Percentiles rank a stretch among this genome's conserved stretches.
Evolutionary conservation across 2,888 invertebrate genomes (phyloP).

Genomic region (Frankliniella intonsa): DNA sequence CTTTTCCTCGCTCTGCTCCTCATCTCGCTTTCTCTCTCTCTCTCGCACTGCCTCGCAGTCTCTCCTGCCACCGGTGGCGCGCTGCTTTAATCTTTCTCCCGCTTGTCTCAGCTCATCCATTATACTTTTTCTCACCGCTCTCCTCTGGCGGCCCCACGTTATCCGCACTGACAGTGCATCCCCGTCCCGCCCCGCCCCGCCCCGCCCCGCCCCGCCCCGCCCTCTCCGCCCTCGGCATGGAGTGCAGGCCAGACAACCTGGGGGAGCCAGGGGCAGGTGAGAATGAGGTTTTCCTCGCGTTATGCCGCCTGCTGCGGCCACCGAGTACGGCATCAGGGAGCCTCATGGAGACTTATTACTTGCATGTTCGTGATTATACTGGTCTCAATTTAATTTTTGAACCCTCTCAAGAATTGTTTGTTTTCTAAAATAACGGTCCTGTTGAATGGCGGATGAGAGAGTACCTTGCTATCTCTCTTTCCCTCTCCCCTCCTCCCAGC

Average conservation of each 20-base stretch:
- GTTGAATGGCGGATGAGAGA: too few species aligned
- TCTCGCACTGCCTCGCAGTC: background rate
- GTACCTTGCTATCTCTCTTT: too few species aligned
- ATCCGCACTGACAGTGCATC: background rate
- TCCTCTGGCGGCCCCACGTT: background rate
- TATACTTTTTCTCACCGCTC: slow-evolving; percentile 5
- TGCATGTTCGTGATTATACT: too few species aligned
- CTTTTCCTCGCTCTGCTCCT: background rate
- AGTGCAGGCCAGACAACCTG: background rate
- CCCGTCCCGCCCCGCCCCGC: background rate
- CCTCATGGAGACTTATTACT: too few species aligned
- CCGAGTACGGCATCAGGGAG: too few species aligned
- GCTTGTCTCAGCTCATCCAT: slow-evolving; percentile 26
- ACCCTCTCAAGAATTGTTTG: too few species aligned
- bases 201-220: background rate
- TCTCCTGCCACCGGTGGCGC: background rate
- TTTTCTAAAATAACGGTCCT: too few species aligned
- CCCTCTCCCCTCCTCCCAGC: too few species aligned
- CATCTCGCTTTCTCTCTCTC: background rate
- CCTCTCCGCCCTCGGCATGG: background rate
- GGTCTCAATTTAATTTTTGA: too few species aligned
- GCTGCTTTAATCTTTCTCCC: background rate
- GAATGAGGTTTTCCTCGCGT: background rate
- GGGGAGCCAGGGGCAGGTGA: background rate
- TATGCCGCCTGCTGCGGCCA: background rate